Conservation (phyloP, 1,140 invertebrate species). For the Pseudomyrmex pallidus region DNA sequence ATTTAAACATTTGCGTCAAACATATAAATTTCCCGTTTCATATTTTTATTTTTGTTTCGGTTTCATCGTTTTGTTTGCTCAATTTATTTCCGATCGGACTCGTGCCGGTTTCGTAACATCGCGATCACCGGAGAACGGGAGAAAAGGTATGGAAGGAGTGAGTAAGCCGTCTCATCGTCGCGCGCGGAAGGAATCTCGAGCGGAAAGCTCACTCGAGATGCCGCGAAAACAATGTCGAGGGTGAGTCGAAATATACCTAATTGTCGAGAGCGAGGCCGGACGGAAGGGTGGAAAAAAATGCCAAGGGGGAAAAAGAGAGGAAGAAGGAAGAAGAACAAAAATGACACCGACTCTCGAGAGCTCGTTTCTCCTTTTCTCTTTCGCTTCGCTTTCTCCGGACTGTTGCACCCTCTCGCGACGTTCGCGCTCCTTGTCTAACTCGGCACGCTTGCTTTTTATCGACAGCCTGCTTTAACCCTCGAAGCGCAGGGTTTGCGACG, state of each 20-base stretch:
- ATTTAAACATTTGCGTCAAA: too few relatives aligned
- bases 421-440: conserved; percentile 44
- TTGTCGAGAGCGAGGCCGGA: conserved; percentile 71
- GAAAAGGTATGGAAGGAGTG: background rate
- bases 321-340: conserved; percentile 62
- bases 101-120: conserved; percentile 19
- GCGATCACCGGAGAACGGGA: conserved; percentile 12
- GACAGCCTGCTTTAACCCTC: conserved; percentile 74
- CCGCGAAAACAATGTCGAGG: conserved; percentile 75
- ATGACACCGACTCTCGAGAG: conserved; percentile 68
- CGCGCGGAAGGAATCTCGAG: conserved; percentile 72
- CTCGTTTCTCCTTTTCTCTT: conserved; percentile 17
- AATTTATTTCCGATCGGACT: conserved; percentile 29
- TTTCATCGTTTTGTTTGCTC: conserved; percentile 7
- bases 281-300: conserved; percentile 57
- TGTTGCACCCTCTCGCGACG: background rate
- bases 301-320: conserved; percentile 52
- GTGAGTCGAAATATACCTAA: conserved; percentile 72
- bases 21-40: too few relatives aligned
- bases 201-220: conserved; percentile 75
- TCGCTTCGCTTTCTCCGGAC: conserved; percentile 19
- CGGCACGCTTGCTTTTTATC: conserved; percentile 75
- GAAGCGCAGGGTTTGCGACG: conserved; percentile 45
- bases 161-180: conserved; percentile 63
- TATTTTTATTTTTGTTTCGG: conserved; percentile 2